A percentile compares a stretch with the other conserved stretches of the same genome.
Conservation (phyloP, 2,888 invertebrate species). For the Morpho deidamia region DNA sequence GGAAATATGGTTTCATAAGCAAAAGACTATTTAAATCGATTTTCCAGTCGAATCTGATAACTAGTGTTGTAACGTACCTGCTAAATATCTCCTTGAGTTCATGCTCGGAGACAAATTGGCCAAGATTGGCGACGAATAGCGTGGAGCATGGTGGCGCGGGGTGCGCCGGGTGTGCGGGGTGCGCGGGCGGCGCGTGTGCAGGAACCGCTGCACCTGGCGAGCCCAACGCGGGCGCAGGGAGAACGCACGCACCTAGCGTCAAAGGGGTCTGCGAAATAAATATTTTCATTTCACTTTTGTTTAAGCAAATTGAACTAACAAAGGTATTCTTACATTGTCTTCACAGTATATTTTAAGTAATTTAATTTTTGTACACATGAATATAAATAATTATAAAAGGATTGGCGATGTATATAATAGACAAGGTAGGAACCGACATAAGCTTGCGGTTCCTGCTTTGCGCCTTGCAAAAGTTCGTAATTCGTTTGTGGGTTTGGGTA, state of each 20-base stretch:
- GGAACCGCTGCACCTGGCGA: constrained; percentile 91
- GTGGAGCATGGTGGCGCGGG: constrained; percentile 96
- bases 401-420: too few relatives aligned
- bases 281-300: constrained; percentile 4
- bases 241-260: constrained; percentile 86
- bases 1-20: background rate
- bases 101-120: constrained; percentile 98
- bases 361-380: too few relatives aligned
- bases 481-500: too few relatives aligned
- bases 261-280: constrained; percentile 56
- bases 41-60: constrained; percentile 23
- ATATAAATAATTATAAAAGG: too few relatives aligned
- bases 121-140: constrained; percentile 98
- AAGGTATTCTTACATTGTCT: too few relatives aligned
- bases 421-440: too few relatives aligned
- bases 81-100: constrained; percentile 99
- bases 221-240: constrained; percentile 95
- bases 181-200: constrained; percentile 74
- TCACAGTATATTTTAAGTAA: too few relatives aligned
- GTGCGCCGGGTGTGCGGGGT: constrained; percentile 80
- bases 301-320: too few relatives aligned
- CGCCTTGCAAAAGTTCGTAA: too few relatives aligned
- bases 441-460: too few relatives aligned
- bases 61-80: constrained; percentile 81
- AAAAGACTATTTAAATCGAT: background rate